A percentile compares a stretch with the other conserved stretches of the same genome.
Evolutionary conservation across 1,140 invertebrate species (phyloP).

Genomic region (Calycopis cecrops): DNA sequence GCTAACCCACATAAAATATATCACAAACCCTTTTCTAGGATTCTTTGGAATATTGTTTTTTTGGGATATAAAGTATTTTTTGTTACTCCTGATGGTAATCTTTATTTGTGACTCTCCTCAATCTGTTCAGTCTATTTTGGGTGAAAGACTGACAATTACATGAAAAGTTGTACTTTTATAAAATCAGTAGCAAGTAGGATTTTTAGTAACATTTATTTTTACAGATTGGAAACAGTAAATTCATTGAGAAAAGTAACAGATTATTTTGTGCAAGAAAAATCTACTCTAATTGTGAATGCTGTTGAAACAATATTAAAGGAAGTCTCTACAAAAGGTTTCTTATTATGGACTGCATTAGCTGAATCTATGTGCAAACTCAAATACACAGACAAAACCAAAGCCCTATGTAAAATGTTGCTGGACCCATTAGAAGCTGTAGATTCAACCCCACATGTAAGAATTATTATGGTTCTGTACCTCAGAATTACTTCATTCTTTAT

Average conservation of each 20-base stretch:
- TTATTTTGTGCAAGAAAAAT: conserved; percentile 30
- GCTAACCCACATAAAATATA: no score
- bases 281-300: conserved; percentile 18
- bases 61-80: no score
- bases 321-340: conserved; percentile 26
- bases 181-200: neutral
- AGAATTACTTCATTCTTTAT: no score
- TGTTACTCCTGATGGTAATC: no score
- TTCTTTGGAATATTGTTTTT: no score
- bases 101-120: no score
- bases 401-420: conserved; percentile 29
- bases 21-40: no score
- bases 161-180: no score
- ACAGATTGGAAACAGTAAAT: neutral
- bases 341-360: conserved; percentile 41
- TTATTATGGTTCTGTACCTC: neutral
- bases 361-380: conserved; percentile 33
- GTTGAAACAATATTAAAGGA: conserved; percentile 30
- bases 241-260: conserved; percentile 14
- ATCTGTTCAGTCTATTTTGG: no score
- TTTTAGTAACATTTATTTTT: neutral
- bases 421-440: conserved; percentile 40
- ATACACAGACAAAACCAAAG: conserved; percentile 13
- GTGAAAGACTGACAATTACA: no score
- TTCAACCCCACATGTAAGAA: conserved; percentile 35